Percentiles rank a stretch among this genome's conserved stretches.
phyloP scores from a whole-genome alignment of 1,140 invertebrate genomes.

The Bombus confusus region DNA sequence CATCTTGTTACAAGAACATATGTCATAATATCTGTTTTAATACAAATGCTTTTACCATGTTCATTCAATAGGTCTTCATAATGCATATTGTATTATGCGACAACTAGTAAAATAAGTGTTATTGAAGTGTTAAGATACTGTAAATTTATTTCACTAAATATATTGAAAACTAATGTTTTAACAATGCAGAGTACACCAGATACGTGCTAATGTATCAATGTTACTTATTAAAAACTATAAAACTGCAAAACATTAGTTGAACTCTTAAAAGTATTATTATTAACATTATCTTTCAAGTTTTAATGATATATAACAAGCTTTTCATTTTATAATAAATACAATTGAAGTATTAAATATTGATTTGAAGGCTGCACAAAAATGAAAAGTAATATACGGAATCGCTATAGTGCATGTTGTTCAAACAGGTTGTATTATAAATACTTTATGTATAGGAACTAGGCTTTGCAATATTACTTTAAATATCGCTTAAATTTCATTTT shows the following conservation, averaged over 20 bases:
- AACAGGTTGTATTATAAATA: conserved; percentile 47
- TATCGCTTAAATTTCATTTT: conserved; percentile 1
- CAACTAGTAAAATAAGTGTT: conserved; percentile 29
- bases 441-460: conserved; percentile 29
- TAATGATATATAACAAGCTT: background rate
- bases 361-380: conserved; percentile 38
- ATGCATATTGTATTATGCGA: conserved; percentile 15
- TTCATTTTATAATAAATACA: conserved; percentile 8
- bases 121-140: background rate
- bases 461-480: conserved; percentile 33
- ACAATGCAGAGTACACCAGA: background rate
- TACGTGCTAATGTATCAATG: background rate
- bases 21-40: conserved; percentile 39
- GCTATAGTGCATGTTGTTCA: background rate
- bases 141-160: conserved; percentile 18
- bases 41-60: conserved; percentile 30
- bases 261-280: conserved; percentile 41
- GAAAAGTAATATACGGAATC: background rate
- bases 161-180: conserved; percentile 29
- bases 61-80: conserved; percentile 26
- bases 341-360: conserved; percentile 20
- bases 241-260: conserved; percentile 28
- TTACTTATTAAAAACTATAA: background rate
- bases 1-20: conserved; percentile 48
- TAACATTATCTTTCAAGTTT: conserved; percentile 35